Evolutionary conservation across 2,888 invertebrate species (phyloP).

Genomic region (Pachymerium ferrugineum): DNA sequence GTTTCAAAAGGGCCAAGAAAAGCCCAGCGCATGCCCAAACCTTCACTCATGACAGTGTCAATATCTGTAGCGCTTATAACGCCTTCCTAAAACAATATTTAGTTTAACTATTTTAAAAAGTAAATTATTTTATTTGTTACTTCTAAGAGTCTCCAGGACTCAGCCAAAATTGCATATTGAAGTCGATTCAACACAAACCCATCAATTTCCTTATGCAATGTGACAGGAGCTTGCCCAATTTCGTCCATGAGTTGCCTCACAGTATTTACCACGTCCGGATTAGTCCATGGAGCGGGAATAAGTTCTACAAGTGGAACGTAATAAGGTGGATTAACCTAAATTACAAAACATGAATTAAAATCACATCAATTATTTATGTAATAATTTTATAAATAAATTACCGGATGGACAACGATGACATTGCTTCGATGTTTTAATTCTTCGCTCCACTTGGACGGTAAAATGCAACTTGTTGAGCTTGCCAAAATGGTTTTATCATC

Average conservation of each 20-base stretch:
- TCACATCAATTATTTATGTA: not conserved
- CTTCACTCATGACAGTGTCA: constrained; percentile 89
- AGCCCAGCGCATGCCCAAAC: constrained; percentile 90
- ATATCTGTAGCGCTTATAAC: constrained; percentile 81
- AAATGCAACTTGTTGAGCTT: constrained; percentile 87
- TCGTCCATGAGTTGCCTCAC: constrained; percentile 74
- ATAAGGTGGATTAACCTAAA: constrained; percentile 85
- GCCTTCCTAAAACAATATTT: constrained; percentile 55
- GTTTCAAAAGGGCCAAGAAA: constrained; percentile 92
- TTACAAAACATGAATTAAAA: not conserved
- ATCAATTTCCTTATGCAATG: constrained; percentile 75
- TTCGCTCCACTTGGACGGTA: constrained; percentile 80
- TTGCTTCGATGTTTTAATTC: constrained; percentile 65
- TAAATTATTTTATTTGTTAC: constrained; percentile 38
- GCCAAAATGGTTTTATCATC: constrained; percentile 68
- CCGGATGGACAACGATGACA: constrained; percentile 84
- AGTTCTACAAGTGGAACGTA: constrained; percentile 91
- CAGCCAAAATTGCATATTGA: constrained; percentile 91
- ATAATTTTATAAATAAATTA: constrained; percentile 41
- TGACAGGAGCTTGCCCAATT: constrained; percentile 87
- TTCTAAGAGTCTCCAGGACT: constrained; percentile 78
- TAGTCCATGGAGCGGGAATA: constrained; percentile 91
- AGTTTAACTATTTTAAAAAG: not conserved
- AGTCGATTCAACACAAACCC: constrained; percentile 92
- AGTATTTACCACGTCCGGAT: constrained; percentile 64